Base-by-base conservation (phyloP, 1,140 invertebrate species). In the Cotesia chilonis region DNA sequence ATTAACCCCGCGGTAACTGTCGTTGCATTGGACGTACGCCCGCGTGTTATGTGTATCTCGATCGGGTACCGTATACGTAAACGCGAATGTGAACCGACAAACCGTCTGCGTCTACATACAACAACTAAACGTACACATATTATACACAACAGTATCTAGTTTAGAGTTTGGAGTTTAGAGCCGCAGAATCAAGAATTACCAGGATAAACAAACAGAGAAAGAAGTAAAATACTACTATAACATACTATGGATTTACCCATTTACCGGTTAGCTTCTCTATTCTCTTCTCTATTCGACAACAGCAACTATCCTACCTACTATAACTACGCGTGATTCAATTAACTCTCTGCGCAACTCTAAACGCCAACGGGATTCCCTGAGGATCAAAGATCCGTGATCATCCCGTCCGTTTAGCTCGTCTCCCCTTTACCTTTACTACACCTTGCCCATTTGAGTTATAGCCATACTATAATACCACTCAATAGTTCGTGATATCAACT, bases 331-430 rank as follows among this genome's bases (percentile, higher is more conserved):
- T 68, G 35, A 75, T 75, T 75, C 74, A 75, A 75, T 75, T 75
- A 75, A 75, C 71, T 75, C 70, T 17, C 66, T 68, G 51, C 12
- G 71, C 65, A 75, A 64, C 74, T 68, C 61, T 71, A 61, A 75
- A 64, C 74, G 71, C 67, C 74, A 61, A 75, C 70, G 74, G 74
- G 74, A 75, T 75, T 70, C 74, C 69, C 71, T 36, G 64, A 75
- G 74, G 71, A 75, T 75, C 74, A 75, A 75, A 75, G 74, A 75
- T 71, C 64, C 74, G 68, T 63, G 68, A 73, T 75, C 68, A 75
- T 75, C 71, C 64, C 69, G 51, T 54, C 6, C 28, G n/a, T 20
- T 35, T 47, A 35, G 5, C 17, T 4, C n/a, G 4, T n/a, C 10
- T 17, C 14, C 7, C 41, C 54, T 47, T 38, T 17, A 38, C 47